phyloP scores from a whole-genome alignment of 2,797 vertebrate genomes.

The Otolemur crassicaudatus region DNA sequence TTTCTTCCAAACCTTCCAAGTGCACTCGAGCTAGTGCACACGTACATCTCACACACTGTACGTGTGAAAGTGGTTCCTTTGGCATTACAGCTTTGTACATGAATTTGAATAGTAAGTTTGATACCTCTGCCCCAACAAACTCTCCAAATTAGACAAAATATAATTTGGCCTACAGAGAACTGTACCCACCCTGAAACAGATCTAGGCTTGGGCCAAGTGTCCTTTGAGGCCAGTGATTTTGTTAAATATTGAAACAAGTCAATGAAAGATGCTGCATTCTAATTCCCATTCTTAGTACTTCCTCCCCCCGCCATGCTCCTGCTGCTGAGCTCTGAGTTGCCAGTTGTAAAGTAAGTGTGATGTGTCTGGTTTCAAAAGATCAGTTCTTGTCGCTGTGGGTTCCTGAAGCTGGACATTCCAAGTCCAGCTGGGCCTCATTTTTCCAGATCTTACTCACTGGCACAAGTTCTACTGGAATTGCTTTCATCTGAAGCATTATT shows the following conservation, averaged over 20 bases:
- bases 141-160: neutral
- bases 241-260: neutral
- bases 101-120: constrained; percentile 6
- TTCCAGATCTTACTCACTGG: neutral
- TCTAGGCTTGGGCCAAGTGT: neutral
- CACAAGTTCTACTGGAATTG: neutral
- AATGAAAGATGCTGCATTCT: neutral
- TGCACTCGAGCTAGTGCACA: neutral
- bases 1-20: neutral
- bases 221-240: neutral
- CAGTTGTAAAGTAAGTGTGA: neutral
- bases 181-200: neutral
- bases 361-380: neutral
- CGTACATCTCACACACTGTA: neutral
- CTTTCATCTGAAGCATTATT: neutral
- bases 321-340: neutral
- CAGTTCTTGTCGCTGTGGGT: neutral
- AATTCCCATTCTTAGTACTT: neutral
- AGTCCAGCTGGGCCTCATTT: neutral
- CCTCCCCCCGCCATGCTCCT: fast-evolving
- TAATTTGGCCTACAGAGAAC: neutral
- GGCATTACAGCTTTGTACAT: neutral
- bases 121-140: neutral
- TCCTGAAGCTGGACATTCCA: neutral
- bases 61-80: neutral